Conservation (phyloP, 2,888 invertebrate species). For the Dendrolimus houi region DNA sequence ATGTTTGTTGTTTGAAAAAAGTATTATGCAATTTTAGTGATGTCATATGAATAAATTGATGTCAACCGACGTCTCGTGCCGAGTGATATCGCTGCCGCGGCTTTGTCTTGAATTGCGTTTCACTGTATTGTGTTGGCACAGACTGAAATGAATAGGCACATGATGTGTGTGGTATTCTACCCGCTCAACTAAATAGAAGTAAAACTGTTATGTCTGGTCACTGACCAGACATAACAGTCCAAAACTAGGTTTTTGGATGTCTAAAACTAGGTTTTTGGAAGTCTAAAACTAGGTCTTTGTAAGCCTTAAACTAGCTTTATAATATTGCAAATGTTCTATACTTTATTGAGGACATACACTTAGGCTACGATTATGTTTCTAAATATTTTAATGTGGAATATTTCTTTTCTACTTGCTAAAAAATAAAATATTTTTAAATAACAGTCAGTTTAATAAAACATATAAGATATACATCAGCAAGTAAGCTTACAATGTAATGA, state of each 20-base stretch:
- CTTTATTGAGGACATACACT: too few species aligned
- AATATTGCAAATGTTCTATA: too few species aligned
- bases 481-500: too few species aligned
- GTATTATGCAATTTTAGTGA: background rate
- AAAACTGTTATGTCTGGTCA: background rate
- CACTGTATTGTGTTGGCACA: background rate
- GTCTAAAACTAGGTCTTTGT: too few species aligned
- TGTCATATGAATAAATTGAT: background rate
- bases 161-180: background rate
- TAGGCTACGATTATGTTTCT: too few species aligned
- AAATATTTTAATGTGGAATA: too few species aligned
- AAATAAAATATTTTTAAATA: too few species aligned
- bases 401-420: too few species aligned
- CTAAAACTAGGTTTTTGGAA: background rate
- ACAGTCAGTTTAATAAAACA: too few species aligned
- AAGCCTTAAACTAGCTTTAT: too few species aligned
- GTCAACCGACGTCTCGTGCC: background rate
- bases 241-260: background rate
- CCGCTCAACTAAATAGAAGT: background rate
- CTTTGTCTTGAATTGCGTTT: background rate
- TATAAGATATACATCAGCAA: too few species aligned
- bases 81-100: background rate
- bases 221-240: background rate
- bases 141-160: background rate
- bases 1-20: background rate